Conservation (phyloP, 2,113 vertebrate species). For the Alethe castanea region DNA sequence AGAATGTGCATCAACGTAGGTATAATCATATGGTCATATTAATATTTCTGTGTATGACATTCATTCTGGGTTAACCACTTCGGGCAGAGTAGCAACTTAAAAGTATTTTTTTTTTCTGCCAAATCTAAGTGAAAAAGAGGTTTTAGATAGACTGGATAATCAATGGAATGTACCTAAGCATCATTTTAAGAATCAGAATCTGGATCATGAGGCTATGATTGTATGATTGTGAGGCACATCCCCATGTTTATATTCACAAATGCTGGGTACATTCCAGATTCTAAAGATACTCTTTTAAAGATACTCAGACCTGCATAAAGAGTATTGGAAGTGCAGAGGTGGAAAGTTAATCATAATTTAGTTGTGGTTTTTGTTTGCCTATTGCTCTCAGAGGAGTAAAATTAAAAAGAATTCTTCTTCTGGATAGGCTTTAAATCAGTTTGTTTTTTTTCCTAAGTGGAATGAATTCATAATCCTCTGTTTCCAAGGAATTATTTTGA, state of each 20-base stretch:
- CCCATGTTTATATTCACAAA: neutral
- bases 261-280: neutral
- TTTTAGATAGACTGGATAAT: neutral
- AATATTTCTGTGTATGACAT: neutral
- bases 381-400: neutral
- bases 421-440: constrained; percentile 22
- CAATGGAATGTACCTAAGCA: neutral
- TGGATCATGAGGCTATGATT: neutral
- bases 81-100: neutral
- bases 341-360: neutral
- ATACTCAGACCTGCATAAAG: neutral
- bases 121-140: neutral
- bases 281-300: neutral
- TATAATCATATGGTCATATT: neutral
- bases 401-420: neutral
- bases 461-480: neutral
- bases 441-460: neutral
- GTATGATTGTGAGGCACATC: neutral
- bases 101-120: neutral
- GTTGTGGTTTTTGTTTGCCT: neutral
- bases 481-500: constrained; percentile 37
- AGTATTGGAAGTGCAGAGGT: neutral
- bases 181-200: neutral
- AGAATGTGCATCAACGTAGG: neutral
- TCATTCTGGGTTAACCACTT: neutral